phyloP scores from a whole-genome alignment of 2,888 invertebrate species.

The Xylota segnis region DNA sequence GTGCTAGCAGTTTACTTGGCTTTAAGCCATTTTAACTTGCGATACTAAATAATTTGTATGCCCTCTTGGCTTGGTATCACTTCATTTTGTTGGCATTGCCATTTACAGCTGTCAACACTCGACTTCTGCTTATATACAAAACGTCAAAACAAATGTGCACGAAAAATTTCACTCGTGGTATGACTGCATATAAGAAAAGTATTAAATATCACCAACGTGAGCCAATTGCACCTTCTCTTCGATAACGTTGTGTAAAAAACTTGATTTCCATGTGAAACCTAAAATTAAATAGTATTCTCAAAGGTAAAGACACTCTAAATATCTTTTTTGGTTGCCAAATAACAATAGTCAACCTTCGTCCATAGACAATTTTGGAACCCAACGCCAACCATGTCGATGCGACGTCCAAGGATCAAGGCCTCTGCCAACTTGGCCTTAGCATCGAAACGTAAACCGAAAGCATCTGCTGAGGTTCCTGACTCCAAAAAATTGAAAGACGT shows the following conservation, averaged over 20 bases:
- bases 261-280: slow-evolving; percentile 31
- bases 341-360: neutral
- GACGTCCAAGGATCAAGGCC: slow-evolving; percentile 90
- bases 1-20: too few species aligned
- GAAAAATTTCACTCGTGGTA: slow-evolving; percentile 53
- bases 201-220: slow-evolving; percentile 28
- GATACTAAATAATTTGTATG: too few species aligned
- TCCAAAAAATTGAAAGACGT: neutral
- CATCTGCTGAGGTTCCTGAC: slow-evolving; percentile 1
- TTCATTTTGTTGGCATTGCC: slow-evolving; percentile 13
- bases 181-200: slow-evolving; percentile 38
- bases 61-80: slow-evolving; percentile 25
- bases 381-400: slow-evolving; percentile 86
- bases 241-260: neutral
- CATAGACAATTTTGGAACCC: slow-evolving; percentile 18
- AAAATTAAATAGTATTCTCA: neutral
- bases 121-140: slow-evolving; percentile 54
- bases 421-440: slow-evolving; percentile 86
- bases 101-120: slow-evolving; percentile 6
- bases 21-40: too few species aligned
- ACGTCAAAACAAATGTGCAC: slow-evolving; percentile 64
- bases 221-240: slow-evolving; percentile 9
- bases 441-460: slow-evolving; percentile 77
- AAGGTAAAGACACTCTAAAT: neutral
- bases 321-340: neutral